Evolutionary conservation across 1,140 invertebrate species (phyloP), one percentile per base, ranked within the genome.

Genomic region (Spodoptera frugiperda): DNA sequence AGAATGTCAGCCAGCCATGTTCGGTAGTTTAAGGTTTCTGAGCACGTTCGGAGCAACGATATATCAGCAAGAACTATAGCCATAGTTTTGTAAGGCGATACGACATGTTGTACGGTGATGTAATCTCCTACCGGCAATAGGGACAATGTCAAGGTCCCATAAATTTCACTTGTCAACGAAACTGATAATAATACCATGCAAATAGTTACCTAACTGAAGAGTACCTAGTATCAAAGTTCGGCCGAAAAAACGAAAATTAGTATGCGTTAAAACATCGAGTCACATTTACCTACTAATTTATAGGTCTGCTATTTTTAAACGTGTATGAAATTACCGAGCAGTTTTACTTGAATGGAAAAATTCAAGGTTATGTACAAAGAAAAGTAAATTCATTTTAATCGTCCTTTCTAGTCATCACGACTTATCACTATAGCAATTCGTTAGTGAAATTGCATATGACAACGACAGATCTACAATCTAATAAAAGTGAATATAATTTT

Each of bases 81-180:
- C 55, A 68, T 78, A 73, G 78, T 82, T 80, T 81, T 83, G 81
- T 83, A 84, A 87, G 82, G 73, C 67, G 81, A 80, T 76, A 74
- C 65, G 67, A 83, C 82, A 81, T 82, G 80, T 78, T 49, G 54
- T 67, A 78, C 70, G 55, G 68, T 87, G 78, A 82, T 74, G 82
- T 86, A 84, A 87, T 78, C 44, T 59, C 19, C 19, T 84, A 54
- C 71, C 53, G 79, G 79, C 82, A 90, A 88, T 76, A 81, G 77
- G 86, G 82, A 83, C 87, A 88, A 86, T 86, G 88, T 90, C 88
- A 89, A 89, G 88, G 87, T 87, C 78, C 65, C 54, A 74, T 55
- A 72, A 83, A 83, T 88, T 89, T 89, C 87, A 87, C 83, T 85
- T 78, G 72, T 59, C 53, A 68, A 14, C 65, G 21, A 14, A 17